phyloP scores from a whole-genome alignment of 2,113 vertebrate species.

The Illadopsis cleaveri region DNA sequence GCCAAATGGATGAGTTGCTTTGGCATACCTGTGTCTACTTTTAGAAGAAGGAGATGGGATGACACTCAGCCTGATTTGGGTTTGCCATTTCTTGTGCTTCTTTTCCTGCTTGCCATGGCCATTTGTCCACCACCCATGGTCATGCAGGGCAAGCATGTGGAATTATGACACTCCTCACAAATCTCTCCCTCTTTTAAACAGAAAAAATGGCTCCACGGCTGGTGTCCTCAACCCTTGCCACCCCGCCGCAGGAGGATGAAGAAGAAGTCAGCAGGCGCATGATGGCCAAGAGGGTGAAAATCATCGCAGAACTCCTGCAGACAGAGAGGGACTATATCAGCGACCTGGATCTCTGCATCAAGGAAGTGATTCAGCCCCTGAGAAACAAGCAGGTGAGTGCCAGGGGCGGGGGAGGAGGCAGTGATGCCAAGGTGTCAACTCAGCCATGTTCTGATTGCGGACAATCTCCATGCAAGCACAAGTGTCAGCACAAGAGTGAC shows the following conservation, averaged over 20 bases:
- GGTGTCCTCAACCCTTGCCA: constrained; percentile 42
- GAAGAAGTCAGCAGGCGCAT: constrained; percentile 76
- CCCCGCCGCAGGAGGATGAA: constrained; percentile 73
- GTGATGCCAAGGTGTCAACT: neutral
- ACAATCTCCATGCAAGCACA: neutral
- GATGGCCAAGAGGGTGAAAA: constrained; percentile 88
- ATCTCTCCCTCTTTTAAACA: constrained; percentile 56
- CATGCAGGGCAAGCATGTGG: accelerated
- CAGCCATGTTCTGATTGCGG: neutral
- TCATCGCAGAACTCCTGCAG: constrained; percentile 90
- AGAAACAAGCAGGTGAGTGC: constrained; percentile 83
- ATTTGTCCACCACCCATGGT: accelerated
- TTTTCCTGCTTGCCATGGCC: neutral
- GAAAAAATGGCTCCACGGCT: constrained; percentile 88
- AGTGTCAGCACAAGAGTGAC: accelerated
- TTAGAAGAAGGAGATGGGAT: neutral
- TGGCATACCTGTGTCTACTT: neutral
- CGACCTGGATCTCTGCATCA: constrained; percentile 87
- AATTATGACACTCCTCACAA: neutral
- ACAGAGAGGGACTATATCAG: constrained; percentile 90
- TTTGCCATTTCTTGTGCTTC: neutral
- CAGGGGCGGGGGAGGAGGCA: accelerated
- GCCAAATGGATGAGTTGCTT: neutral
- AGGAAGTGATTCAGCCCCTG: constrained; percentile 88
- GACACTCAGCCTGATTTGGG: neutral